Base-by-base conservation (phyloP, 2,888 invertebrate species). In the Priocnemis perturbator region DNA sequence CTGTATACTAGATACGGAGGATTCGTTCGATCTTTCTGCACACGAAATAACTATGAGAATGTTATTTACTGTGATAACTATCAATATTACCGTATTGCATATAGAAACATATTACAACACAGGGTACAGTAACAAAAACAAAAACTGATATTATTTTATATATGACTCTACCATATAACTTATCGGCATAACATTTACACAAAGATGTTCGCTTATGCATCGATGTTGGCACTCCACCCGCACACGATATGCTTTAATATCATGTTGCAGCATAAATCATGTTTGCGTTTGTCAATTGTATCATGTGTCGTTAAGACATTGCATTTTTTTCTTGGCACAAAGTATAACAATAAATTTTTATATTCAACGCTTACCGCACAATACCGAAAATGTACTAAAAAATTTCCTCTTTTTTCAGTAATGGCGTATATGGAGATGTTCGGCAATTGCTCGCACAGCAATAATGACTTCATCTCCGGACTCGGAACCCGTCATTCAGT, bases 391-490 rank as follows among this genome's bases (percentile, higher is more conserved):
- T 53, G 23, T 53, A 53, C 15, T 21, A 53, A 53, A 53, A 21
- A 21, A 1, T 53, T 5, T 53, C 26, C 15, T 63, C 11, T 11
- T 60, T 59, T 90, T 91, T 80, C 92, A 96, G 97, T 97, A 86
- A 96, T 97, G 95, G 97, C 96, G 76, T 98, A 97, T 90, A 97
- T 98, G 97, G 97, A 97, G 91, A 96, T 97, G 93, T 95, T 96
- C 86, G 96, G 96, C 21, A 95, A 95, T 89, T 97, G 96, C 91
- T 95, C 95, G 78, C 96, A 96, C 85, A 92, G 93, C 76, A 93
- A 93, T 72, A 93, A 93, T 78, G 93, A 93, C 65, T 92, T 93
- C 55, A 92, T 93, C 66, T 96, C 96, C 83, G 94, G 95, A 89
- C 93, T 96, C 89, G 89, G 88, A 19, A 86, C 88, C 47, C 92